Percentiles rank a stretch among this genome's conserved stretches.
Conservation (phyloP, 2,797 vertebrate genomes). For the Brachymystax lenok region DNA sequence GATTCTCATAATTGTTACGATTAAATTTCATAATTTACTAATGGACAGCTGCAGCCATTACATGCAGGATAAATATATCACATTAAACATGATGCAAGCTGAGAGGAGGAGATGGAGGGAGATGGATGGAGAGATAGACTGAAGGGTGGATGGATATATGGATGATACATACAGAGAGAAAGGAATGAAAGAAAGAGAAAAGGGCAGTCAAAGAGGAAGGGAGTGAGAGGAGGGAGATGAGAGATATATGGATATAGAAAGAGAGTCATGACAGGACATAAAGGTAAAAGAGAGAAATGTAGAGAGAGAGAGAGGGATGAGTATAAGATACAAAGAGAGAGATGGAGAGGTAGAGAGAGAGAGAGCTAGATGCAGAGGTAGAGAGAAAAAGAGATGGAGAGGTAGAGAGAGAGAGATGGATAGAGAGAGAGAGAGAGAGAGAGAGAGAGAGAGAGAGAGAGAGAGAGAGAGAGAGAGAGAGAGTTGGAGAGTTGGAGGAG, state of each 20-base stretch:
- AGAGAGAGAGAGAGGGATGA: neutral
- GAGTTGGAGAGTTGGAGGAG: no score
- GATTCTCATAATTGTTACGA: conserved; percentile 79
- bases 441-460: no score
- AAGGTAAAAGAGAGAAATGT: no score
- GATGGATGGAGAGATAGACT: conserved; percentile 66
- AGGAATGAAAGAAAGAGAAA: neutral
- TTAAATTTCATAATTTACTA: conserved; percentile 80
- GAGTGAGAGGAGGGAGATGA: no score
- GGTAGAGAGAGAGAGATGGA: conserved; percentile 45
- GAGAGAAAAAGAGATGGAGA: neutral
- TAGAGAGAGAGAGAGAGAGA: neutral
- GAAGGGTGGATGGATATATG: conserved; percentile 4
- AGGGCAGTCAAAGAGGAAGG: neutral
- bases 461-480: no score
- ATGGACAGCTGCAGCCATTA: conserved; percentile 78
- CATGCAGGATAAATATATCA: conserved; percentile 71
- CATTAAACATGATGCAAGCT: conserved; percentile 71
- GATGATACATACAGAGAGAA: neutral
- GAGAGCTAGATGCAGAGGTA: neutral
- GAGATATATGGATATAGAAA: no score
- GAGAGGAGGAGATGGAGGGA: conserved; percentile 60
- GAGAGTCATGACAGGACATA: no score
- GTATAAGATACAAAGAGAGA: neutral
- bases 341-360: neutral